phyloP scores from a whole-genome alignment of 2,888 invertebrate species.

The Acleris literana region DNA sequence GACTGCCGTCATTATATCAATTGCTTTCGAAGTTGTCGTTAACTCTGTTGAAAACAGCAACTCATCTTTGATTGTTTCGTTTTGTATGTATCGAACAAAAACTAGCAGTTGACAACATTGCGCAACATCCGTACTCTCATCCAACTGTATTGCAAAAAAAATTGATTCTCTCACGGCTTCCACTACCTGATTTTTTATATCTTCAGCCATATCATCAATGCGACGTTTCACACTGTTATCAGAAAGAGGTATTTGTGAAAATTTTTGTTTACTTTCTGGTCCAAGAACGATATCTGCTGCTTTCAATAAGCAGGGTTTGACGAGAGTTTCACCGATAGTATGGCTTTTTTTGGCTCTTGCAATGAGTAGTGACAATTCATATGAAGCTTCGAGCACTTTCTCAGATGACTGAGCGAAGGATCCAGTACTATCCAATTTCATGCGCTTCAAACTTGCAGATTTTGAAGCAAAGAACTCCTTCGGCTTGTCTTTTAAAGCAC shows the following conservation, averaged over 20 bases:
- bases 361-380: constrained; percentile 21
- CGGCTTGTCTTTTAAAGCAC: constrained; percentile 35
- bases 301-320: constrained; percentile 13
- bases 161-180: constrained; percentile 28
- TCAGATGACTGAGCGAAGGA: constrained; percentile 20
- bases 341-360: constrained; percentile 16
- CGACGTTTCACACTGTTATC: background rate
- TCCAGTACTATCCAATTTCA: constrained; percentile 23
- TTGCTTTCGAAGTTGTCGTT: constrained; percentile 30
- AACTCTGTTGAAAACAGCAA: constrained; percentile 18
- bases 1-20: constrained; percentile 37
- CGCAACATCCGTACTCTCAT: constrained; percentile 43
- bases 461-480: constrained; percentile 19
- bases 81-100: constrained; percentile 42
- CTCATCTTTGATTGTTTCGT: constrained; percentile 36
- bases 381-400: constrained; percentile 24
- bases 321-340: constrained; percentile 21
- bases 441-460: background rate
- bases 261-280: constrained; percentile 15
- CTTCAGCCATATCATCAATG: constrained; percentile 32
- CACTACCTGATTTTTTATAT: constrained; percentile 32
- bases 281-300: constrained; percentile 15
- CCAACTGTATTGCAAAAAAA: constrained; percentile 42
- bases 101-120: constrained; percentile 44
- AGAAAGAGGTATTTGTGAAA: constrained; percentile 5